Percentiles rank a stretch among this genome's conserved stretches.
phyloP scores from a whole-genome alignment of 1,140 invertebrate species.

The Littorina saxatilis region DNA sequence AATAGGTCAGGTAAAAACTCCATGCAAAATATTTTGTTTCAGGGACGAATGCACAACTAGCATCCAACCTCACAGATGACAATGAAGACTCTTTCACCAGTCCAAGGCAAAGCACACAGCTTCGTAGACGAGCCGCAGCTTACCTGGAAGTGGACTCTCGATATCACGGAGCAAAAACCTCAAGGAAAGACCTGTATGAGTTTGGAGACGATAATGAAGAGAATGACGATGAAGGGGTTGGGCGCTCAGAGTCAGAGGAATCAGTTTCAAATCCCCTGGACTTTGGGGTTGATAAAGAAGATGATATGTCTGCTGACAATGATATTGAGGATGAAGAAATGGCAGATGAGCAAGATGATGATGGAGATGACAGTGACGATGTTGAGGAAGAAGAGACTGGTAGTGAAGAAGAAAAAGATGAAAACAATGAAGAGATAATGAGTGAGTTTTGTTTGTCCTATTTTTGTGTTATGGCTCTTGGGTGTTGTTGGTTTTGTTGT shows the following conservation, averaged over 20 bases:
- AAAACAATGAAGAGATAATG: too few species aligned
- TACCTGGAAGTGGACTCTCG: neutral
- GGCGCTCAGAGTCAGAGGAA: too few species aligned
- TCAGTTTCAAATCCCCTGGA: too few species aligned
- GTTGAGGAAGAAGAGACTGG: neutral
- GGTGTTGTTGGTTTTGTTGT: too few species aligned
- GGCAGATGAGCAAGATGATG: neutral
- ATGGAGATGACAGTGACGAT: neutral
- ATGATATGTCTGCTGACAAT: neutral
- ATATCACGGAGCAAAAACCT: neutral
- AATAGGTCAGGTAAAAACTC: too few species aligned
- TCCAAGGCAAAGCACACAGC: neutral
- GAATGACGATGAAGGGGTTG: too few species aligned
- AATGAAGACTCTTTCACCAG: neutral
- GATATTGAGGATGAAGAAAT: neutral
- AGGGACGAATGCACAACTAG: neutral
- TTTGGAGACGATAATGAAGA: neutral
- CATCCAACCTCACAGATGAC: neutral
- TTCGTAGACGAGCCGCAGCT: neutral
- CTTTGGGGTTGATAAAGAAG: too few species aligned
- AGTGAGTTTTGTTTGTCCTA: too few species aligned
- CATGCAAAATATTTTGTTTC: slow-evolving; percentile 2
- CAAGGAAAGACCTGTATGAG: slow-evolving; percentile 1
- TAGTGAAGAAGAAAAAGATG: too few species aligned
- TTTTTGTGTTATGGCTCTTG: too few species aligned